Evolutionary conservation across 2,797 vertebrate genomes (phyloP).

Genomic region (Anabacerthia variegaticeps): DNA sequence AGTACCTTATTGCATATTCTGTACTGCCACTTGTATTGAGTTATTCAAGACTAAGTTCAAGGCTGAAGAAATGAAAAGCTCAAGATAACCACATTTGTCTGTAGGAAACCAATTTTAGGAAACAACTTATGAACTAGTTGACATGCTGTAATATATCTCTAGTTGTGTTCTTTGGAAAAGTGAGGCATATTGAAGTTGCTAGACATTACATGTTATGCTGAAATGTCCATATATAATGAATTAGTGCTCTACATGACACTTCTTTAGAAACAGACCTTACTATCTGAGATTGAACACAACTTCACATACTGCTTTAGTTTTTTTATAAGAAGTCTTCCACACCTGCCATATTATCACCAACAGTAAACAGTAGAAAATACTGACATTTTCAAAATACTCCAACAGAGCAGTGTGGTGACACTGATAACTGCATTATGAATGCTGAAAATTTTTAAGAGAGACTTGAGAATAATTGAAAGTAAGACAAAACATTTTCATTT

Average conservation of each 20-base stretch:
- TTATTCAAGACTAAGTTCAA: not conserved
- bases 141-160: not conserved
- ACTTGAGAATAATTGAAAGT: not conserved
- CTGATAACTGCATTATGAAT: not conserved
- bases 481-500: slow-evolving; percentile 17
- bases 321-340: not conserved
- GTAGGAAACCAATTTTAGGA: not conserved
- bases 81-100: not conserved
- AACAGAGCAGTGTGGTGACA: not conserved
- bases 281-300: not conserved
- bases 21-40: not conserved
- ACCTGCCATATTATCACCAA: not conserved
- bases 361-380: not conserved
- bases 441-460: not conserved
- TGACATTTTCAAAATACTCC: not conserved
- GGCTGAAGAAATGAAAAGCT: not conserved
- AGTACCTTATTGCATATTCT: not conserved
- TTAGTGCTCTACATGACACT: not conserved
- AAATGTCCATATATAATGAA: not conserved
- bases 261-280: not conserved
- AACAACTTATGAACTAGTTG: not conserved
- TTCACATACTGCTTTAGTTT: not conserved
- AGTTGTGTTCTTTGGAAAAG: not conserved
- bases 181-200: not conserved
- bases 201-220: not conserved